phyloP scores from a whole-genome alignment of 2,888 invertebrate species.

The Cerastis leucographa region DNA sequence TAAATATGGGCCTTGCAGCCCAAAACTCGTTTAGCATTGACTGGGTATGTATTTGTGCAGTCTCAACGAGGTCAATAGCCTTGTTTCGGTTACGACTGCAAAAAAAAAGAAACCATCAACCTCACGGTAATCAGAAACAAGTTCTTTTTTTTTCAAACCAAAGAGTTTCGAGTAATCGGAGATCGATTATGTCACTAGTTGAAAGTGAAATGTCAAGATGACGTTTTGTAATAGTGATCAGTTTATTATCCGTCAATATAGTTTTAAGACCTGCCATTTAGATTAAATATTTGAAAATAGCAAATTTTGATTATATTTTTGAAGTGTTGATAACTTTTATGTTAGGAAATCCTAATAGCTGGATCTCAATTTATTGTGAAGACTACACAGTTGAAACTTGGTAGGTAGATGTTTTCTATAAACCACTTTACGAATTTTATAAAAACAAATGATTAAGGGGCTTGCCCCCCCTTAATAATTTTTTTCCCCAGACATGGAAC shows the following conservation, averaged over 20 bases:
- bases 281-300: background rate
- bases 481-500: too few relatives aligned
- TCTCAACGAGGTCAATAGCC: conserved; percentile 59
- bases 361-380: background rate
- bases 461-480: too few relatives aligned
- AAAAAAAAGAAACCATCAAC: conserved; percentile 53
- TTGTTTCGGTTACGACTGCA: conserved; percentile 47
- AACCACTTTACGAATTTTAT: too few relatives aligned
- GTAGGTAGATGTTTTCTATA: too few relatives aligned
- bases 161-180: conserved; percentile 37
- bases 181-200: conserved; percentile 43
- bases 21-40: conserved; percentile 49
- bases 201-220: conserved; percentile 51
- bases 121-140: conserved; percentile 34
- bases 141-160: conserved; percentile 33
- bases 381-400: too few relatives aligned
- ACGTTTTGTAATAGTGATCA: conserved; percentile 13
- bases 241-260: background rate
- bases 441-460: too few relatives aligned
- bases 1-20: conserved; percentile 25
- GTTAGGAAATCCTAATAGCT: background rate
- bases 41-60: conserved; percentile 43
- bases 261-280: background rate
- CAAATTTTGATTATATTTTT: background rate
- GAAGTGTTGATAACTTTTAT: background rate